Base-by-base conservation (phyloP, 23 tunicate species). In the Clavelina lepadiformis region DNA sequence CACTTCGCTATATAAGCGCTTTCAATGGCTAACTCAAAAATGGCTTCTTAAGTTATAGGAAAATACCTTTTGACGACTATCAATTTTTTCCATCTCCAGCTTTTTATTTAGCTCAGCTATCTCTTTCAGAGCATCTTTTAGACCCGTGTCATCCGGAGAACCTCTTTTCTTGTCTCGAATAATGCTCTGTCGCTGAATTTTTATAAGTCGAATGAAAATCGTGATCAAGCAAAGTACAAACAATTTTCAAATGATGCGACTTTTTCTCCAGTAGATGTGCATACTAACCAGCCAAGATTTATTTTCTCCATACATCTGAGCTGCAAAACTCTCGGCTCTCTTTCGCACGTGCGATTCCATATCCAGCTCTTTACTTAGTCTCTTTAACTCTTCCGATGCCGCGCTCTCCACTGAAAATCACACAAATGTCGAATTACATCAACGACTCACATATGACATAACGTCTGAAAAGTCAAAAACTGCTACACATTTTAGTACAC, bases 291-390 rank as follows among this genome's bases (percentile, higher is more conserved):
- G 51, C 65, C 65, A 82, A 2, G 76, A 68, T 25, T 74, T 82
- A 35, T 82, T 82, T 59, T 82, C 73, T 45, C 81, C 81, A 57
- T 82, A 82, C 76, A 82, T 59, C 57, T 73, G 56, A 3, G 91
- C 91, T 4, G 91, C 91, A 58, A 73, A 60, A 1, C 75, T 67
- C 60, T 82, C 91, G 4, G 91, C 91, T 45, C 68, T 26, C 36
- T 58, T 57, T 35, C 91, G 51, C 29, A 82, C 91, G 31, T 82
- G 80, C 13, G 76, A 73, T 58, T 82, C 91, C 22, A 82, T 55
- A 15, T 67, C 58, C 18, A 73, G 57, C 49, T 75, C 59, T 31
- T 73, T 64, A 34, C 51, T 56, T 30, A 82, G 29, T 46, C 31
- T 33, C 3, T 19, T 31, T 22, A 82, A 62, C 27, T 82, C 91